Base-by-base conservation (phyloP, 1,140 invertebrate genomes). In the Danaus melanippus region DNA sequence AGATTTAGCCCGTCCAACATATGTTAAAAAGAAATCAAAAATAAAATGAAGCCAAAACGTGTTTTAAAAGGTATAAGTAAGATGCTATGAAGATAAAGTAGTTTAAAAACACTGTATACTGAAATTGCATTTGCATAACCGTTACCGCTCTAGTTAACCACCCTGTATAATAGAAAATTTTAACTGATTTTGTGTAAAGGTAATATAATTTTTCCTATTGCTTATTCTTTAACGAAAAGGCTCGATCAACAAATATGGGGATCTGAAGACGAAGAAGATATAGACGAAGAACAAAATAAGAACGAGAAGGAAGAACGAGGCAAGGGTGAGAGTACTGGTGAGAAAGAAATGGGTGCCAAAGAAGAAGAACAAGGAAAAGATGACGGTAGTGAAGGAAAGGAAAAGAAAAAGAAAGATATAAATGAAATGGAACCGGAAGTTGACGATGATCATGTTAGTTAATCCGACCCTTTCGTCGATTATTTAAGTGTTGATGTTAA, bases 221-320 rank as follows among this genome's bases (percentile, higher is more conserved):
- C 45, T 50, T 15, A 44, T 42, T 50, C 50, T 47, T 10, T 10
- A 17, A 46, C 8, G 12, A 32, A 53, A 47, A 88, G 87, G 56
- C 71, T 93, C 10, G 92, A 94, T 71, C 89, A 93, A 66, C 91
- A 97, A 90, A 92, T 98, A 71, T 98, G 96, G 96, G 96, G 94
- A 11, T 92, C 93, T 17, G 94, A 96, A 67, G 90, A 92, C 54
- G 92, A 95, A 64, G 92, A 93, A 46, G 89, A 92, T 42, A 80
- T 91, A 53, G 88, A 91, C 12, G 89, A 93, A 44, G 85, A 91
- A 12, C 81, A 91, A 44, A 86, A 89, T 3, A 88, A 89, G 45
- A 88, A 92, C 52, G 90, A 92, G 4, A 90, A 93, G 52, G 89
- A 92, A 62, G 88, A 89, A 50, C 80, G 79, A 44, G 86, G 87